These are phyloP conservation scores for Phyllostomus discolor DNA, from an alignment of 2,113 vertebrate species.

Conservation along the genomic window DNA sequence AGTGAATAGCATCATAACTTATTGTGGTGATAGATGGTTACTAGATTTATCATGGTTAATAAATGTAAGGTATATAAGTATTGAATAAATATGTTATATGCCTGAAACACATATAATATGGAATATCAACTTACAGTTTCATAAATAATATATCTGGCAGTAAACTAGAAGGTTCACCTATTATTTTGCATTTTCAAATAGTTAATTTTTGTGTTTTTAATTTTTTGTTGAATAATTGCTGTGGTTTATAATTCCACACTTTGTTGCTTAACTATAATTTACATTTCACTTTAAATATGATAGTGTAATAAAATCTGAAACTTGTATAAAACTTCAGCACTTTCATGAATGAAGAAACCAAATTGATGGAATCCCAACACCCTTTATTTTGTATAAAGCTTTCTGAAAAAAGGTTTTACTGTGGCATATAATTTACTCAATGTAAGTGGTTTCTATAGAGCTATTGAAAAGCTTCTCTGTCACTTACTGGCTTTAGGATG, in stretches of 20 bases:
- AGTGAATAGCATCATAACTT: background rate
- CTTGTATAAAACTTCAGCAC: background rate
- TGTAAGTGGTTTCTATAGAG: background rate
- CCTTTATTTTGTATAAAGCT: slow-evolving; percentile 22
- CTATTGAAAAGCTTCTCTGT: slow-evolving; percentile 8
- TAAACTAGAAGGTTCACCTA: background rate
- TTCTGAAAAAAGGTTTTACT: slow-evolving; percentile 34
- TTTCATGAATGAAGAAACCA: slow-evolving; percentile 33
- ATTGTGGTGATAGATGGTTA: background rate
- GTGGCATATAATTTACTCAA: slow-evolving; percentile 19
- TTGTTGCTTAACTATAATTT: background rate
- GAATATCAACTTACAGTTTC: background rate
- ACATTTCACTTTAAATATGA: background rate
- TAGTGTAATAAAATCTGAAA: background rate
- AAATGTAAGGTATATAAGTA: background rate
- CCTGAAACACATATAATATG: background rate
- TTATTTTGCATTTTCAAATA: background rate
- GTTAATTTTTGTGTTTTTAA: background rate
- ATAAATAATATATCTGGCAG: background rate
- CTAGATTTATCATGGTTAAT: background rate
- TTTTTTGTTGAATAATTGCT: background rate
- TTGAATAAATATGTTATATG: background rate
- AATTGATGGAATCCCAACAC: background rate
- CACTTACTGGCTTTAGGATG: slow-evolving; percentile 29
- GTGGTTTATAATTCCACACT: background rate